phyloP scores from a whole-genome alignment of 2,113 vertebrate species.

The Ardeotis arabs region DNA sequence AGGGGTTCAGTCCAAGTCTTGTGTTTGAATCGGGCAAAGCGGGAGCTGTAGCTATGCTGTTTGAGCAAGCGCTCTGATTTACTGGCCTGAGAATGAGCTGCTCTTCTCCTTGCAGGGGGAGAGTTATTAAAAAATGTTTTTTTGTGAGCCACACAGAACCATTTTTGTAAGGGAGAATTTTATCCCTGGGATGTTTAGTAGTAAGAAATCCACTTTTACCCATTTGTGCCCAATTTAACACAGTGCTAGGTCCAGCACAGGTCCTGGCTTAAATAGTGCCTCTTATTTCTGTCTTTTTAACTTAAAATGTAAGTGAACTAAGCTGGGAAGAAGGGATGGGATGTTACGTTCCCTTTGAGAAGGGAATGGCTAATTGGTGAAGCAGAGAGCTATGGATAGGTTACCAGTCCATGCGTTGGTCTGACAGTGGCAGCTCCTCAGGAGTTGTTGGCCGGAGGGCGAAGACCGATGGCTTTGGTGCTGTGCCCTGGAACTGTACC shows the following conservation, averaged over 20 bases:
- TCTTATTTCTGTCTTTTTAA: background rate
- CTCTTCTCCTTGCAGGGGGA: background rate
- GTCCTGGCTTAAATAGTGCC: background rate
- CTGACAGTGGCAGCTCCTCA: background rate
- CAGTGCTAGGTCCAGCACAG: background rate
- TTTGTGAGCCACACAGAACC: rapidly evolving
- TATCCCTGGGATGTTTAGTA: background rate
- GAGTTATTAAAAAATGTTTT: background rate
- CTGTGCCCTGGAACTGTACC: background rate
- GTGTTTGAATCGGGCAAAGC: rapidly evolving
- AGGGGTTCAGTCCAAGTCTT: background rate
- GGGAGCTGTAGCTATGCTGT: background rate
- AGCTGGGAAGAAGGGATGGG: background rate
- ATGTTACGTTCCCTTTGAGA: no score
- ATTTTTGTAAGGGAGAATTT: background rate
- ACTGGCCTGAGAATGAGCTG: background rate
- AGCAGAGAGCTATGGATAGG: background rate
- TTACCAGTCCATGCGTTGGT: rapidly evolving
- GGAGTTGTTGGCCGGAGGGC: background rate
- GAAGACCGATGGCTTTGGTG: background rate
- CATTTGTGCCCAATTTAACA: background rate
- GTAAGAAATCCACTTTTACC: background rate
- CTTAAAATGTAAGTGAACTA: background rate
- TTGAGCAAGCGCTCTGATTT: rapidly evolving
- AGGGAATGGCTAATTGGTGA: background rate